Base-by-base conservation (phyloP, 2,113 vertebrate genomes). In the Bos javanicus region DNA sequence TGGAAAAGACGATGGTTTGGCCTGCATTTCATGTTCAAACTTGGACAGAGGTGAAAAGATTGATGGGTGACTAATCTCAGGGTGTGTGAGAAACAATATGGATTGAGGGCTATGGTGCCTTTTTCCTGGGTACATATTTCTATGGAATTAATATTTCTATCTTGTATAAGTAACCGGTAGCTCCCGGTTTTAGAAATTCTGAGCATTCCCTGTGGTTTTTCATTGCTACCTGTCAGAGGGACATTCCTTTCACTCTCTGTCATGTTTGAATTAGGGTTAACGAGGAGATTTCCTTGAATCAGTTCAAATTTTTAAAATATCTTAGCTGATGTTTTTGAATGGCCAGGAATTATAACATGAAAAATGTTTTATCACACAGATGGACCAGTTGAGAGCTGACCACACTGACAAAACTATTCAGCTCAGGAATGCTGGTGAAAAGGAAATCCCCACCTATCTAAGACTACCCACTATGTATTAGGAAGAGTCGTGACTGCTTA, bases 351-450 rank as follows among this genome's bases (percentile, higher is more conserved):
- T 50, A 19, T 33, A 59, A 7, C 3, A 36, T 78, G 33, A 85
- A 83, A 97, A 56, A 81, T 85, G 46, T 36, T 30, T 86, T 59
- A 90, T 89, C 76, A 64, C 9, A 87, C 23, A 93, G 52, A 62
- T 64, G 67, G 23, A 25, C 52, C 86, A 62, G 19, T 62, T 94
- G 52, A 67, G 16, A 50, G 25, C 50, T 67, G 11, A 28, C 6
- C 50, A n/a, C 12, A 15, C 10, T 81, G 50, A 84, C 15, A 78
- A 52, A 94, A 52, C 21, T 82, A 5, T 85, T 76, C 19, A 52
- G 6, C 6, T 87, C 21, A 74, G 10, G 67, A 56, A 28, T n/a
- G 10, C 74, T 81, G 81, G 43, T 17, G 82, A 57, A 74, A 89
- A 92, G 36, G 17, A 71, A 87, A 64, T 76, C 23, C 67, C 7